Evolutionary conservation across 2,113 vertebrate genomes (phyloP), one percentile per base, ranked within the genome.

Genomic region (Mustelus asterias): DNA sequence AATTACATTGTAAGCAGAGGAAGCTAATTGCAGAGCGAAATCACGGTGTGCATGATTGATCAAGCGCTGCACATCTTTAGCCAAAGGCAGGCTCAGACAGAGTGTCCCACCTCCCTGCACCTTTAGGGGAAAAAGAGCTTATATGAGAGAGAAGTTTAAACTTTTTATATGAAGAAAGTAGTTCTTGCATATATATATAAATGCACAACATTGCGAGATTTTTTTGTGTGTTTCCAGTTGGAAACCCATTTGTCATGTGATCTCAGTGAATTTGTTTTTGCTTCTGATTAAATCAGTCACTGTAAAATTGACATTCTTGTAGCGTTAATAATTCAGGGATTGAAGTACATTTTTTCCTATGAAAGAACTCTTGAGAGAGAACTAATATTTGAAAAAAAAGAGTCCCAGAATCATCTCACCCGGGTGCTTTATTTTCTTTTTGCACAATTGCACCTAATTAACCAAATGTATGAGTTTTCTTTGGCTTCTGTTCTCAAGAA

Each of bases 41-140:
- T 98, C 97, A 97, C 97, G 96, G 33, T 97, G 96, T 98, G 98
- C 98, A 98, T 98, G 98, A 98, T 97, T 98, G 98, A 98, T 98
- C 98, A 98, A 98, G 97, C 97, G 97, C 96, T 96, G 83, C 97
- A 97, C 96, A 97, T 97, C 97, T 98, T 70, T 98, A 97, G 97
- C 97, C 97, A 98, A 97, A 98, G 97, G 97, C 97, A 96, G 97
- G 97, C 97, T 97, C 97, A 97, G 97, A 98, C 97, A 98, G 97
- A 98, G 97, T 98, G n/a, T 93, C 89, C n/a, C 37, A 67, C 60
- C 98, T 97, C 98, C 98, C 98, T 63, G 60, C 98, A 97, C 97
- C 97, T 97, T 97, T 96, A 98, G 97, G 97, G 96, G 58, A 41
- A 85, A 95, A 83, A 85, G 54, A 95, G 78, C 72, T 95, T 54